These are phyloP conservation scores for Meganola albula DNA, from an alignment of 2,888 invertebrate species.

Conservation along the genomic window DNA sequence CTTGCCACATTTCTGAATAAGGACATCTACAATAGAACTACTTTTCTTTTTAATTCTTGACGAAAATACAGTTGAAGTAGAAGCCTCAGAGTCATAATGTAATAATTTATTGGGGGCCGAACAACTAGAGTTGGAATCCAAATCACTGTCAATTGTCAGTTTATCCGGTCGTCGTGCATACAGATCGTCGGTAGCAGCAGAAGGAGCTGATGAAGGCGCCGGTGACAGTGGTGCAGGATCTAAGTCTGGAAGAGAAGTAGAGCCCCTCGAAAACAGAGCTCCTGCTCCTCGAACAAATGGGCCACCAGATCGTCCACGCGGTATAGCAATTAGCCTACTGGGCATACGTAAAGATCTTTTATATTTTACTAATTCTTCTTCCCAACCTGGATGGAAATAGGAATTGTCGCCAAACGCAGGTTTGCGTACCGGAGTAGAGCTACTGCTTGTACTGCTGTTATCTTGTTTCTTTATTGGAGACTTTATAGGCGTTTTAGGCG, in stretches of 20 bases:
- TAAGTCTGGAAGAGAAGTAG: slow-evolving; percentile 86
- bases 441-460: slow-evolving; percentile 46
- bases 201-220: slow-evolving; percentile 79
- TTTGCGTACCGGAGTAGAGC: slow-evolving; percentile 65
- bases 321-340: slow-evolving; percentile 86
- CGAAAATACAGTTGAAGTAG: slow-evolving; percentile 81
- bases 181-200: slow-evolving; percentile 78
- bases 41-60: slow-evolving; percentile 67
- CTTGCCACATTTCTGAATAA: slow-evolving; percentile 81
- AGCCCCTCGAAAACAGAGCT: slow-evolving; percentile 78
- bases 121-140: slow-evolving; percentile 82
- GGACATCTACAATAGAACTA: slow-evolving; percentile 81
- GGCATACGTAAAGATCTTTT: slow-evolving; percentile 91
- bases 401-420: slow-evolving; percentile 83
- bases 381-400: slow-evolving; percentile 88
- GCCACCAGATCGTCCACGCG: slow-evolving; percentile 80
- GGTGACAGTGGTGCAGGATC: slow-evolving; percentile 86
- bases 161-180: slow-evolving; percentile 65
- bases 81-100: slow-evolving; percentile 82
- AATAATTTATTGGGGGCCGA: slow-evolving; percentile 74
- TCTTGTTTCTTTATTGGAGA: slow-evolving; percentile 55
- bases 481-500: slow-evolving; percentile 51
- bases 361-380: slow-evolving; percentile 88
- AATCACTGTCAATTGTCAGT: slow-evolving; percentile 78
- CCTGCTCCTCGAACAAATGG: slow-evolving; percentile 53